Base-by-base conservation (phyloP, 2,888 invertebrate species). In the Patella caerulea region DNA sequence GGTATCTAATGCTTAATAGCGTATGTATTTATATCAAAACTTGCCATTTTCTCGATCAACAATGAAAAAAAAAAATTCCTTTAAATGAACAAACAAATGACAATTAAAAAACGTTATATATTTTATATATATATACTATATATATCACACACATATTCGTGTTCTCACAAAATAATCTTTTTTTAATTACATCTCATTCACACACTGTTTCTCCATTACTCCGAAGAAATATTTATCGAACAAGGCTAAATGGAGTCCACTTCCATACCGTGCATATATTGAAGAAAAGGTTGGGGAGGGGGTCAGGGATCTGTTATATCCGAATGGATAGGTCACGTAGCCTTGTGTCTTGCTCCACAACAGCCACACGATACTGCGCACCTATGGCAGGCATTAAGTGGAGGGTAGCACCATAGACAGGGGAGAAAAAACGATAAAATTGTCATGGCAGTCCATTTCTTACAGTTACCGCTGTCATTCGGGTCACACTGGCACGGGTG, bases 341-440 rank as follows among this genome's bases (percentile, higher is more conserved):
- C 88, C 84, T 91, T 91, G 88, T 98, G 98, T 85, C 94, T 94
- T 9, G 96, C 97, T 77, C 97, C 98, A 87, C 97, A 96, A 78
- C 96, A 91, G 79, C 95, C 95, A 89, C 96, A 96, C 76, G 94
- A 94, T 82, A 95, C 94, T 75, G 96, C 96, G 88, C 96, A 95
- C 93, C 94, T 94, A 92, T 97, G 97, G 89, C 95, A 95, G 86
- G 96, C 95, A 87, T 95, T 95, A 83, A 98, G 93, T 79, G 97
- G 97, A 87, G 95, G 94, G 93, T 98, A 98, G 93, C 97, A 96
- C 94, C 98, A 98, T 88, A 98, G 93, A 92, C 98, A 98, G 85
- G 98, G 98, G 89, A 98, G 95, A 86, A 98, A 93, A 83, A 97
- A 92, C 79, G 96, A 96, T 76, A 98, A 94, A 81, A 98, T 93